Base-by-base conservation (phyloP, 2,888 invertebrate species). In the Rhodophaea formosa region DNA sequence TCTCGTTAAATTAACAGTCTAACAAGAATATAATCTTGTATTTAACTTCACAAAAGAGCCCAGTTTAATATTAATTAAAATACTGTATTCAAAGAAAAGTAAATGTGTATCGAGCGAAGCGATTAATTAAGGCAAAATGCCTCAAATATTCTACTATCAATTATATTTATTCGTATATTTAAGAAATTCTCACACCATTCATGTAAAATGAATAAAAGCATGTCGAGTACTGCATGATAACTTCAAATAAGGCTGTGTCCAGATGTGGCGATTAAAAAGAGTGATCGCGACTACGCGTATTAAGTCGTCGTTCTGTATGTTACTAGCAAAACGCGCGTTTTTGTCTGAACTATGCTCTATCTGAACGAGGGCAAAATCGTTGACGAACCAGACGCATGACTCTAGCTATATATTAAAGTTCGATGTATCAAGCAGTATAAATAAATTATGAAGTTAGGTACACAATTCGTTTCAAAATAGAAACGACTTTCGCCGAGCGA, bases 401-500 rank as follows among this genome's bases (percentile, higher is more conserved):
- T 12, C 23, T 30, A 8, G 43, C 23, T 39, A 39, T 16, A 17
- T 51, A 39, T 51, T 39, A 51, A 32, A 46, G 17, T 10, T 46
- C 12, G 17, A 23, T 46, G n/a, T 39, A 12, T 12, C n/a, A n/a
- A 10, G 2, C 35, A 12, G 39, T 39, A 39, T 39, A 39, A 39
- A 39, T n/a, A 46, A 17, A 23, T 49, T 42, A 42, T 15, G 17
- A 17, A 42, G 53, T 17, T 17, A 23, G 12, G 7, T n/a, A 12
- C n/a, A 29, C 15, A n/a, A 15, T 10, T 43, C 30, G 30, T 44
- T 54, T 54, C 30, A 14, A 15, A 44, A n/a, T 82, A 82, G 82
- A 82, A 80, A 84, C 67, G 67, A 73, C 43, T 73, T 65, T 69
- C 86, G 88, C 88, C 67, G 79, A 82, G 88, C 89, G 88, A 83